Base-by-base conservation (phyloP, 2,888 invertebrate genomes). In the Cheilosia variabilis region DNA sequence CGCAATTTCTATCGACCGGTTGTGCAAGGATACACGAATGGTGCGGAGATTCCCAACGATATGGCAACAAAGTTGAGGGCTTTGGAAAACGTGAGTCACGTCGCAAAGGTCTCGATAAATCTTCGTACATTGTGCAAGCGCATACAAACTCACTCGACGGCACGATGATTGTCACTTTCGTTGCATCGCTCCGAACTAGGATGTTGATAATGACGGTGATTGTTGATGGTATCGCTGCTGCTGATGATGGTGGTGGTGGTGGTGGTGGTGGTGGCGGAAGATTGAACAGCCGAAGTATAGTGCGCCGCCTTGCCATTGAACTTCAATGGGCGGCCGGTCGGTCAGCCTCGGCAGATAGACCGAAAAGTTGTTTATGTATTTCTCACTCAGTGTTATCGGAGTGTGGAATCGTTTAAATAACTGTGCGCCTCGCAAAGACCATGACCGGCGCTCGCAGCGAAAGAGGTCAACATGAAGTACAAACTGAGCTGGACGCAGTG, bases 91-190 rank as follows among this genome's bases (percentile, higher is more conserved):
- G 80, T 81, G 81, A 86, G 76, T 72, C 81, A 81, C 80, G 80
- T 62, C 75, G 60, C 68, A 63, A 68, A 68, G 72, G 80, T 86
- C 57, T 57, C 63, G 86, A 86, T 86, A 86, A 86, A 86, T 81
- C 84, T 76, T 71, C 43, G 24, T 45, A 58, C 60, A 68, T 57
- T 73, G 66, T 72, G 72, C 45, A 62, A 45, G 73, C 47, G 65
- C 78, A 78, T 66, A 53, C 47, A 53, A 69, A 68, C 34, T 76
- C 53, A 66, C 41, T 63, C 65, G 69, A 66, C 41, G 68, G 66
- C 52, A 77, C 71, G 72, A 66, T 86, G 86, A 81, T 81, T 86
- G 81, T 86, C 86, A 86, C 81, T 86, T 81, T 86, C 81, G 66
- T 86, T 86, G 72, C 72, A 81, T 72, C 57, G 55, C 73, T 47